Base-by-base conservation (phyloP, 2,113 vertebrate genomes). In the Rhea americana region DNA sequence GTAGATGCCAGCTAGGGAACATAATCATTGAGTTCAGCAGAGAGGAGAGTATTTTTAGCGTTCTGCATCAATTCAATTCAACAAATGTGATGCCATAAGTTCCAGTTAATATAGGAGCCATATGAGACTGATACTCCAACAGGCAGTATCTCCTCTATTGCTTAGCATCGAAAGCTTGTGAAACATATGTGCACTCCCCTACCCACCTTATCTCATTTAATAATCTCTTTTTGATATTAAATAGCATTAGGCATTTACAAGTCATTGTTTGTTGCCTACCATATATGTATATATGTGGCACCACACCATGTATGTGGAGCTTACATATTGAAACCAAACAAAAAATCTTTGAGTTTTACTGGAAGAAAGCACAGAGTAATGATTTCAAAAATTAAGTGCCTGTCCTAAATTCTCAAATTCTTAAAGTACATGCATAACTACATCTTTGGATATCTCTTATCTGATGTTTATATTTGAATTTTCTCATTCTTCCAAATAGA, bases 61-160 rank as follows among this genome's bases (percentile, higher is more conserved):
- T 39, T 75, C 73, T 82, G 62, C 43, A 83, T 15, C 41, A n/a
- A 20, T 22, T 86, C 53, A 58, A 2, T 9, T n/a, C 45, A 50
- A 53, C 8, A 30, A 53, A 45, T 1, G 22, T 2, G 7, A 37
- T 39, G 74, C 5, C 51, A 65, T 39, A 22, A 8, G 0, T 58
- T 47, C 25, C 37, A 59, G 32, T 18, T 22, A 48, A 19, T 5
- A 21, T 50, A 50, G 30, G 16, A 89, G 50, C 19, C 68, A 55
- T 81, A 20, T 1, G 1, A n/a, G n/a, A 56, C 71, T 5, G 37
- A 5, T 20, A 13, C 51, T 59, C 28, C 75, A 65, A 20, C 26
- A 7, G 20, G 7, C 43, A 43, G 26, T 63, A 3, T 41, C 73
- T 66, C 77, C 80, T 78, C 67, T 58, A 8, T 3, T 47, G 28